These are phyloP conservation scores for Ectropis crepuscularia DNA, from an alignment of 2,888 invertebrate species.

Conservation along the genomic window DNA sequence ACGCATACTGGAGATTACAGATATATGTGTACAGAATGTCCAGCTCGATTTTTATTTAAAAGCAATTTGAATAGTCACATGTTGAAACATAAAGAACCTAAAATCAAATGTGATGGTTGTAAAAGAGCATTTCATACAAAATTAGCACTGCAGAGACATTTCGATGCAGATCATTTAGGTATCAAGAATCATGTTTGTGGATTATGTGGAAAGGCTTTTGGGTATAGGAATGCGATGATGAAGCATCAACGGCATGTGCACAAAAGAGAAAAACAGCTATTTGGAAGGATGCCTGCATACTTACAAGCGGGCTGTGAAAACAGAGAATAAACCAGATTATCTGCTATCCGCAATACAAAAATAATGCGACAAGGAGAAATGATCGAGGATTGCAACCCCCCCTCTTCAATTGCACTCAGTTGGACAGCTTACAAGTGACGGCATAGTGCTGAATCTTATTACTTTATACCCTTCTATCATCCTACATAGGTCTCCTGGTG, in stretches of 20 bases:
- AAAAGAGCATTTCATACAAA: slow-evolving; percentile 63
- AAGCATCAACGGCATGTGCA: slow-evolving; percentile 67
- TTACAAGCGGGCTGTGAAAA: slow-evolving; percentile 40
- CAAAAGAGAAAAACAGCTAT: slow-evolving; percentile 59
- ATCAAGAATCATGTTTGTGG: slow-evolving; percentile 68
- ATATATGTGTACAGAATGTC: slow-evolving; percentile 69
- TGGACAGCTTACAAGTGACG: too few species aligned
- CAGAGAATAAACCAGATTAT: slow-evolving; percentile 18
- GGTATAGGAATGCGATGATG: slow-evolving; percentile 69
- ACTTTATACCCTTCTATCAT: too few species aligned
- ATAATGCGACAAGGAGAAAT: too few species aligned
- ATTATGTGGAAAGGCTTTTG: slow-evolving; percentile 68
- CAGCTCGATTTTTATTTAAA: slow-evolving; percentile 63
- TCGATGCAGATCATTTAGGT: slow-evolving; percentile 65
- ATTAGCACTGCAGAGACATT: slow-evolving; percentile 57
- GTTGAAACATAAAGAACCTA: slow-evolving; percentile 62
- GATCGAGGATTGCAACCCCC: too few species aligned
- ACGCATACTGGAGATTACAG: slow-evolving; percentile 64
- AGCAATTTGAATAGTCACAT: slow-evolving; percentile 68
- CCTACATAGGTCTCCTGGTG: too few species aligned
- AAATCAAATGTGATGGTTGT: slow-evolving; percentile 62
- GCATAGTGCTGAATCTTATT: too few species aligned
- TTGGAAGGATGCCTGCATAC: slow-evolving; percentile 59
- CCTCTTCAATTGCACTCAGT: too few species aligned
- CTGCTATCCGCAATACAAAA: too few species aligned